Base-by-base conservation (phyloP, 92 coral and sea anemone genomes). In the Phenganax marumi region DNA sequence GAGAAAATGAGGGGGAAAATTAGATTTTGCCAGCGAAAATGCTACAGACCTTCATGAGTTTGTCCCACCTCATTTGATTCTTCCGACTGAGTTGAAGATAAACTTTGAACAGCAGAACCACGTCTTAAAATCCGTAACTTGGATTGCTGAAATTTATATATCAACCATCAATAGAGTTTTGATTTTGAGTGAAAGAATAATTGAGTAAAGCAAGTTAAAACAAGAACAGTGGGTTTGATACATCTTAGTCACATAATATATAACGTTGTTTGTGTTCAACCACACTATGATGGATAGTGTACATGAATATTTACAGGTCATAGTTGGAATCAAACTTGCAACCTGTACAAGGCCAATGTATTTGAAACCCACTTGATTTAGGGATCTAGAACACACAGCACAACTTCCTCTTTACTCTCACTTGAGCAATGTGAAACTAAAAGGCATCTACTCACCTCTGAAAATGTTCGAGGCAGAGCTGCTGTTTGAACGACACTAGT, bases 91-190 rank as follows among this genome's bases (percentile, higher is more conserved):
- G 97, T 89, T 22, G 97, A 92, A 11, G 97, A 89, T 60, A 90
- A 84, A 57, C 90, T 87, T 10, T 89, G 84, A 50, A 92, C 93
- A 57, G 97, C 97, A 73, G 88, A 79, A 81, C 89, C 90, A 86
- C 97, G 70, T 47, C 71, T 77, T 77, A 77, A 77, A 61, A 77
- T 77, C 43, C 82, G 49, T 62, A 77, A 60, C 22, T 43, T 77
- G 23, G 82, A 77, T 43, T 54, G 71, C 82, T 77, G 51, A 77
- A 74, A 50, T 3, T 12, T 53, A 76, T 0, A 24, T 19, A 7
- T 64, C 11, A 24, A 64, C 26, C 5, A 33, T 33, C 43, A 33
- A 33, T 5, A 33, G 2, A 33, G 2, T 33, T 33, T 33, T 33
- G 43, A 33, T 33, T 33, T 33, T 33, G 43, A 33, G 43, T 33